phyloP scores from a whole-genome alignment of 2,797 vertebrate species.

The Phrynocephalus vlangalii region DNA sequence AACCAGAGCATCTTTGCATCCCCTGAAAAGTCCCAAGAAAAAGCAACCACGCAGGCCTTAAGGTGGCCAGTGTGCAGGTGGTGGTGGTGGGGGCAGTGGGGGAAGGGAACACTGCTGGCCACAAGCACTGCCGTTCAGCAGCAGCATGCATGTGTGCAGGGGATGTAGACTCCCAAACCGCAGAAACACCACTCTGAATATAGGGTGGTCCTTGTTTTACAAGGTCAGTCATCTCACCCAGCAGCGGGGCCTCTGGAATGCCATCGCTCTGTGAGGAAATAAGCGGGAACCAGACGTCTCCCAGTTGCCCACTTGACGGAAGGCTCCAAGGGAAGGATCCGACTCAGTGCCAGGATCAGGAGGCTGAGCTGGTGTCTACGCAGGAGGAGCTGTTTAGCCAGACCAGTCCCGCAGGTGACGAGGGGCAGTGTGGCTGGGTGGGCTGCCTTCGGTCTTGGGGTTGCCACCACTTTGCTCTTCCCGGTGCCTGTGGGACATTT shows the following conservation, averaged over 20 bases:
- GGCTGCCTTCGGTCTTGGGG: conserved; percentile 6
- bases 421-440: conserved; percentile 5
- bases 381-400: conserved; percentile 92
- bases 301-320: conserved; percentile 78
- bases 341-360: conserved; percentile 63
- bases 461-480: no score
- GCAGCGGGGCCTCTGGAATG: conserved; percentile 76
- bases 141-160: not conserved
- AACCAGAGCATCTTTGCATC: no score
- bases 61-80: not conserved
- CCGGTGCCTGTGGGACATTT: not conserved
- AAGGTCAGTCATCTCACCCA: conserved; percentile 77
- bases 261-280: conserved; percentile 52
- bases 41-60: not conserved
- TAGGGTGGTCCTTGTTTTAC: conserved; percentile 33
- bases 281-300: conserved; percentile 59
- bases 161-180: not conserved
- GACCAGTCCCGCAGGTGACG: conserved; percentile 77
- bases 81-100: not conserved
- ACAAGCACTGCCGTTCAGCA: no score
- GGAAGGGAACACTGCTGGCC: not conserved
- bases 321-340: conserved; percentile 63
- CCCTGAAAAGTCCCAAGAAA: not conserved
- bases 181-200: no score
- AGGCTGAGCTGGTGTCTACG: conserved; percentile 82